Conservation (phyloP, 2,888 invertebrate species). For the Acanthosoma haemorrhoidale region DNA sequence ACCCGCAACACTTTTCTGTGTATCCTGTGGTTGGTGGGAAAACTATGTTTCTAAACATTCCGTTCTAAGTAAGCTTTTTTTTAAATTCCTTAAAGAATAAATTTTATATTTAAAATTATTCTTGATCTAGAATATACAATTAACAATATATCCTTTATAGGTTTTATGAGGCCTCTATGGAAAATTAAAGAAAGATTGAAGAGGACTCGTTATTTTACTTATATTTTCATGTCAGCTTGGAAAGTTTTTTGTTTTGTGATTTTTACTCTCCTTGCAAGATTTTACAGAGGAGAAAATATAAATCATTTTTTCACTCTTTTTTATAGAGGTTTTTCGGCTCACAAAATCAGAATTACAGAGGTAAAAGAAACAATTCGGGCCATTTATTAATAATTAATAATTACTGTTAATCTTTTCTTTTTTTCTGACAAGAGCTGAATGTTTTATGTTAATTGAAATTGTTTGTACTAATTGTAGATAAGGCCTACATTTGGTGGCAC, state of each 20-base stretch:
- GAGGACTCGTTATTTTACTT: constrained; percentile 78
- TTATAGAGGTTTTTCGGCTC: constrained; percentile 67
- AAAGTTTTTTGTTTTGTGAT: constrained; percentile 78
- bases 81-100: background rate
- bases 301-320: constrained; percentile 71
- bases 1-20: constrained; percentile 74
- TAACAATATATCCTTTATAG: constrained; percentile 45
- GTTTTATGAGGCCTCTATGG: constrained; percentile 66
- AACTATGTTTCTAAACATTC: constrained; percentile 88
- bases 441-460: background rate
- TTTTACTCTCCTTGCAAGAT: constrained; percentile 64
- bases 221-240: constrained; percentile 86
- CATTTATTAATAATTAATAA: too few species aligned
- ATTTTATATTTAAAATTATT: background rate
- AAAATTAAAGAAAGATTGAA: constrained; percentile 73
- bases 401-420: too few species aligned
- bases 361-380: too few species aligned
- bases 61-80: constrained; percentile 58
- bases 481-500: constrained; percentile 58
- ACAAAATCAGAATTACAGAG: constrained; percentile 73
- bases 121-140: background rate
- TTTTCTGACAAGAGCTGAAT: too few species aligned
- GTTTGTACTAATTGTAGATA: constrained; percentile 47
- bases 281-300: constrained; percentile 70
- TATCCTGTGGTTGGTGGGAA: constrained; percentile 97